Evolutionary conservation across 2,888 invertebrate genomes (phyloP), one percentile per base, ranked within the genome.

Genomic region (Apantesis nais): DNA sequence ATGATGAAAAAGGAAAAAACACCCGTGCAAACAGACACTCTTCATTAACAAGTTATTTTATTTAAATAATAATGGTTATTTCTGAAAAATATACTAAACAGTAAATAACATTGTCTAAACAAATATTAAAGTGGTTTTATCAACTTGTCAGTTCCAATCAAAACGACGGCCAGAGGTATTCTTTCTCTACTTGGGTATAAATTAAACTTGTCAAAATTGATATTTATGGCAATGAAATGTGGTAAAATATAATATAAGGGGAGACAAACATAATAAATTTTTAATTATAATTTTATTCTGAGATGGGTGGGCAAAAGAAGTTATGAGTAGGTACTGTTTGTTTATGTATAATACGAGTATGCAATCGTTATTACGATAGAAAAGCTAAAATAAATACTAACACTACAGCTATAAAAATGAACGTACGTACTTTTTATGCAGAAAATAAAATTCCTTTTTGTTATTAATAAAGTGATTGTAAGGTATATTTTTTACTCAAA

Each of bases 181-280:
- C 72, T 78, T 74, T 72, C 79, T 79, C 80, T 82, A 86, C 78
- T 74, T 78, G 76, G 75, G 76, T 84, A 71, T 68, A 71, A 68
- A 86, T 87, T 82, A 70, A 83, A 86, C 86, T 87, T 85, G 78
- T 76, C 79, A 83, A 82, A 86, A 85, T 83, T 86, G 78, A 82
- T 86, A 85, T 83, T 78, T 80, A 83, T 82, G 74, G 78, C 82
- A 83, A 83, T 85, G 82, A 80, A 83, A 81, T 78, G 74, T 75
- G 67, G 71, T 44, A 70, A 76, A 68, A 70, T 61, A 76, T 75
- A 84, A 84, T 83, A 83, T 81, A 81, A 79, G 78, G 83, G 84
- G 73, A 64, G 60, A 22, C 16, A 62, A 65, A 62, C 64, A 64
- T 48, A 72, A 67, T 75, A 67, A 77, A 73, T 79, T 12, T 64